Evolutionary conservation across 1,140 invertebrate genomes (phyloP).

Genomic region (Zaprionus inermis): DNA sequence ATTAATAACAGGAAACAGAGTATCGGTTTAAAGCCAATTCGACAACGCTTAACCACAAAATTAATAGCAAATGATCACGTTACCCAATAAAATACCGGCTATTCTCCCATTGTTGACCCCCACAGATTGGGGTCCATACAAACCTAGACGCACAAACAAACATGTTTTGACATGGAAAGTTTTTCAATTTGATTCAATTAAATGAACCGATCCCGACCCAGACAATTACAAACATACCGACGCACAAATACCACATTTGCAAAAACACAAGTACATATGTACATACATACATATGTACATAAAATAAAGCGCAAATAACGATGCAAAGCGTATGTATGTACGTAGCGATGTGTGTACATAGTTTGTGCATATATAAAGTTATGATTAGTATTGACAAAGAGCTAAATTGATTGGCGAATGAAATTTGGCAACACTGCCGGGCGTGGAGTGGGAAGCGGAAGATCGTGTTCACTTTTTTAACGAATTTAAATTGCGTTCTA

Average conservation of each 20-base stretch:
- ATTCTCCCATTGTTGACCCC: background rate
- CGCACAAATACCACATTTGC: background rate
- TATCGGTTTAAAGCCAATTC: conserved; percentile 14
- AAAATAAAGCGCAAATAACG: background rate
- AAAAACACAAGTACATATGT: background rate
- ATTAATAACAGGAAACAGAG: background rate
- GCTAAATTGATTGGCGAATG: conserved; percentile 22
- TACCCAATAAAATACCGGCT: conserved; percentile 8
- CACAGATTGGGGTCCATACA: background rate
- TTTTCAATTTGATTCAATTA: conserved; percentile 55
- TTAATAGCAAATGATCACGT: background rate
- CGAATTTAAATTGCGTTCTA: conserved; percentile 67
- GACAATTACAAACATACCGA: background rate
- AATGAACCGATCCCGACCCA: conserved; percentile 21
- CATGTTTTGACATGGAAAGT: conserved; percentile 44
- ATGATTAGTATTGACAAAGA: conserved; percentile 3
- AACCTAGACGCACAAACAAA: background rate
- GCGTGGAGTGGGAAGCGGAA: conserved; percentile 35
- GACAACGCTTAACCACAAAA: background rate
- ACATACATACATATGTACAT: background rate
- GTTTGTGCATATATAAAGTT: background rate
- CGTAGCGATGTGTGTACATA: background rate
- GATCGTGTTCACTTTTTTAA: conserved; percentile 46
- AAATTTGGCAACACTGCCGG: conserved; percentile 44
- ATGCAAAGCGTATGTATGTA: background rate